These are phyloP conservation scores for Oppia nitens DNA, from an alignment of 1,140 invertebrate species.

Conservation along the genomic window DNA sequence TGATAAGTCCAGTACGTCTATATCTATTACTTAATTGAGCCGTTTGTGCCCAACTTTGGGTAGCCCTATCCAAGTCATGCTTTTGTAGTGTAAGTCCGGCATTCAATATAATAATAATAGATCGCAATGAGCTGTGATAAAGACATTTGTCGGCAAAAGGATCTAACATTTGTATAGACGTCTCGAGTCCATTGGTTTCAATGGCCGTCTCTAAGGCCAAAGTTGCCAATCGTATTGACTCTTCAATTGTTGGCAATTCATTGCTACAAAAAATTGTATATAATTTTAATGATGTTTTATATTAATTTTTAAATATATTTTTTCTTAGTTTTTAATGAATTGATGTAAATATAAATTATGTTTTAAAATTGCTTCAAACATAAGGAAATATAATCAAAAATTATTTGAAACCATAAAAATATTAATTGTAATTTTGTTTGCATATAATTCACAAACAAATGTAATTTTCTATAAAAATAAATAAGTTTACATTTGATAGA, in stretches of 20 bases:
- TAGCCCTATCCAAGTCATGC: constrained; percentile 6
- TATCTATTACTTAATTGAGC: constrained; percentile 7
- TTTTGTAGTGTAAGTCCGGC: constrained; percentile 8
- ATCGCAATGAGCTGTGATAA: not conserved
- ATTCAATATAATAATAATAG: not conserved
- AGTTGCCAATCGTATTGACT: not conserved
- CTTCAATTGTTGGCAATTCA: not conserved
- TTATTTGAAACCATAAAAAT: too few relatives aligned
- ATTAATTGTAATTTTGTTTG: too few relatives aligned
- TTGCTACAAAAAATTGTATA: too few relatives aligned
- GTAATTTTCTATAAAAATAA: too few relatives aligned
- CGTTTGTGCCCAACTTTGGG: not conserved
- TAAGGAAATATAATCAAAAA: too few relatives aligned
- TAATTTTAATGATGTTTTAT: too few relatives aligned
- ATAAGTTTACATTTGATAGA: too few relatives aligned
- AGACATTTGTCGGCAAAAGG: not conserved
- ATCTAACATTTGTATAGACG: not conserved
- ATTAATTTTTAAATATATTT: too few relatives aligned
- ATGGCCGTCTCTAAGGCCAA: not conserved
- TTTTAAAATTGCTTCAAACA: too few relatives aligned
- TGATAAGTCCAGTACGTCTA: constrained; percentile 2
- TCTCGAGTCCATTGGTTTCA: not conserved
- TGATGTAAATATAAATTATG: too few relatives aligned
- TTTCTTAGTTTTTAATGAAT: too few relatives aligned
- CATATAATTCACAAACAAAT: too few relatives aligned